Conservation (phyloP, 2,113 vertebrate species). For the Lepus americanus region DNA sequence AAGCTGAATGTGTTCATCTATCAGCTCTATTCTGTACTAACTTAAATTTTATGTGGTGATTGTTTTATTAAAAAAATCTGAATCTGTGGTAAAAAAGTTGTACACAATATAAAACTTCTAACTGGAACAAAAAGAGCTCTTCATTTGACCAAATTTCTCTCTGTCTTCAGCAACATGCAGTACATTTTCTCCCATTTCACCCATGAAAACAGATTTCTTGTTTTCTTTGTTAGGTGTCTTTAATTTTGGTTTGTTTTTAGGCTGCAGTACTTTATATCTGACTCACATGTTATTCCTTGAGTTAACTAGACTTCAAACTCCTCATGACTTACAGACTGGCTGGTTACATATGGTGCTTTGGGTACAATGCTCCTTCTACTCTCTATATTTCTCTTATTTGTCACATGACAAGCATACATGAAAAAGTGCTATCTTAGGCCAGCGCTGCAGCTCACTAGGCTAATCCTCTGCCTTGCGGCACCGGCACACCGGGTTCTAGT, state of each 20-base stretch:
- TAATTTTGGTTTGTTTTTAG: not conserved
- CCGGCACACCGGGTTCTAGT: no score
- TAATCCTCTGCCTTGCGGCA: no score
- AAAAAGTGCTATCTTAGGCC: no score
- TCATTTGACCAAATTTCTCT: not conserved
- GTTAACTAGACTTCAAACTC: not conserved
- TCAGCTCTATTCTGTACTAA: not conserved
- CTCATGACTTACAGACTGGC: not conserved
- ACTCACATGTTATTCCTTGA: not conserved
- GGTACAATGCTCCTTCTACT: not conserved
- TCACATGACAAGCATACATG: not conserved
- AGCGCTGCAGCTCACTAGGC: no score
- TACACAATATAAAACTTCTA: not conserved
- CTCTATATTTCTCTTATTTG: not conserved
- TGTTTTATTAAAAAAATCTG: not conserved
- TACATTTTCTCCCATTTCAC: slow-evolving; percentile 21
- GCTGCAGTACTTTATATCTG: not conserved
- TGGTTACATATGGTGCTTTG: not conserved
- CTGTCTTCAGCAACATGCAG: not conserved
- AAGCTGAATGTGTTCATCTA: not conserved
- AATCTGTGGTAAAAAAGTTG: not conserved
- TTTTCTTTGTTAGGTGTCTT: not conserved
- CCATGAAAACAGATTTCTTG: not conserved
- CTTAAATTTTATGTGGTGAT: slow-evolving; percentile 37
- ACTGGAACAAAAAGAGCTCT: not conserved